A percentile compares a stretch with the other conserved stretches of the same genome.
These are phyloP conservation scores for Rhea pennata DNA, from an alignment of 2,113 vertebrate genomes.

Conservation along the genomic window DNA sequence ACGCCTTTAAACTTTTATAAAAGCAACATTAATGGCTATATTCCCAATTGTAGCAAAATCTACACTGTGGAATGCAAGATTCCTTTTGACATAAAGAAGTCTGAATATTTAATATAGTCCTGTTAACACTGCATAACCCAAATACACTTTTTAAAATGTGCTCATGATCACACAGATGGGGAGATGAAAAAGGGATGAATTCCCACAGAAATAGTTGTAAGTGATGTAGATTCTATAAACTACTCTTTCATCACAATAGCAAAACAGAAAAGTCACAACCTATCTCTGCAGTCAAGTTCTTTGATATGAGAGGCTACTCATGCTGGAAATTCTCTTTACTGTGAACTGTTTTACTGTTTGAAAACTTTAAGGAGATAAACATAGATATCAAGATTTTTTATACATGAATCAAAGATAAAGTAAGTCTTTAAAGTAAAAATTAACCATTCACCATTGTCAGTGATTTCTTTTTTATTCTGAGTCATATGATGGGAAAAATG, in stretches of 20 bases:
- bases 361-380: neutral
- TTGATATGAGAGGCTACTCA: neutral
- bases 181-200: neutral
- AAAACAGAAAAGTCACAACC: neutral
- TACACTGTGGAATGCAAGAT: neutral
- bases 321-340: neutral
- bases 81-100: neutral
- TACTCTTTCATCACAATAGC: neutral
- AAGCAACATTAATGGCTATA: neutral
- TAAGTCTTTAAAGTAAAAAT: neutral
- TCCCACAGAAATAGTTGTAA: neutral
- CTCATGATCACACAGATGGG: neutral
- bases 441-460: neutral
- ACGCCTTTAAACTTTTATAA: neutral
- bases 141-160: conserved; percentile 2
- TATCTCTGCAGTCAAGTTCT: neutral
- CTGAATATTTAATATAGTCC: conserved; percentile 23
- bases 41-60: neutral
- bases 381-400: neutral
- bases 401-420: neutral
- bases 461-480: neutral
- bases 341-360: neutral
- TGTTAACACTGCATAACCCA: neutral
- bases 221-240: neutral
- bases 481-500: neutral